These are phyloP conservation scores for Caracal caracal DNA, from an alignment of 2,113 vertebrate genomes.

Conservation along the genomic window DNA sequence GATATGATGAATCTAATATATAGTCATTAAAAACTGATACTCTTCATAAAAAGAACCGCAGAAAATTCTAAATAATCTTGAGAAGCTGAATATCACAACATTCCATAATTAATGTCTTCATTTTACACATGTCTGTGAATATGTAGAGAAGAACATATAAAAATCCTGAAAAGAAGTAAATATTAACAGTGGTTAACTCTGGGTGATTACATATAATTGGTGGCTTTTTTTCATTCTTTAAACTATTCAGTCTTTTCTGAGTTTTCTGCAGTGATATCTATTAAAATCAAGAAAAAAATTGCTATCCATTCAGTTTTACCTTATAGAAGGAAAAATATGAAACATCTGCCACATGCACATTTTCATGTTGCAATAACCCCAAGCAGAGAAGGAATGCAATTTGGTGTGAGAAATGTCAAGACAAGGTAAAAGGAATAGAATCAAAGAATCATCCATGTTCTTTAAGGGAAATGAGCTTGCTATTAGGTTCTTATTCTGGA, in stretches of 20 bases:
- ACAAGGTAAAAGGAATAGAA: not conserved
- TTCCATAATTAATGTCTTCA: constrained; percentile 35
- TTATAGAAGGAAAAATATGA: not conserved
- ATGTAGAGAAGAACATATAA: not conserved
- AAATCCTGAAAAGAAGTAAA: constrained; percentile 6
- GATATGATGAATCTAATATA: not conserved
- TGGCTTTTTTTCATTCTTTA: not conserved
- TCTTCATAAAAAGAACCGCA: not conserved
- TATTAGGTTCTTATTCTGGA: not conserved
- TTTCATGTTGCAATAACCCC: not conserved
- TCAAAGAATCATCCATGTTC: not conserved
- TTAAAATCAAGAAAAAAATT: not conserved
- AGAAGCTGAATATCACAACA: constrained; percentile 5
- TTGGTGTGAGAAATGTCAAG: not conserved
- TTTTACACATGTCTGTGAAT: not conserved
- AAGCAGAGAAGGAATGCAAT: not conserved
- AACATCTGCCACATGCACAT: not conserved
- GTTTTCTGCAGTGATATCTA: not conserved
- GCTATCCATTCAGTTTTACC: not conserved
- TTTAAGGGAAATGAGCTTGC: not conserved
- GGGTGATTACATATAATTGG: not conserved
- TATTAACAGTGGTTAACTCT: not conserved
- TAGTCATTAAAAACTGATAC: not conserved
- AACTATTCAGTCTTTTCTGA: not conserved
- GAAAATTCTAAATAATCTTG: not conserved